Percentiles rank a stretch among this genome's conserved stretches.
phyloP scores from a whole-genome alignment of 2,888 invertebrate species.

The Aporophyla lueneburgensis region DNA sequence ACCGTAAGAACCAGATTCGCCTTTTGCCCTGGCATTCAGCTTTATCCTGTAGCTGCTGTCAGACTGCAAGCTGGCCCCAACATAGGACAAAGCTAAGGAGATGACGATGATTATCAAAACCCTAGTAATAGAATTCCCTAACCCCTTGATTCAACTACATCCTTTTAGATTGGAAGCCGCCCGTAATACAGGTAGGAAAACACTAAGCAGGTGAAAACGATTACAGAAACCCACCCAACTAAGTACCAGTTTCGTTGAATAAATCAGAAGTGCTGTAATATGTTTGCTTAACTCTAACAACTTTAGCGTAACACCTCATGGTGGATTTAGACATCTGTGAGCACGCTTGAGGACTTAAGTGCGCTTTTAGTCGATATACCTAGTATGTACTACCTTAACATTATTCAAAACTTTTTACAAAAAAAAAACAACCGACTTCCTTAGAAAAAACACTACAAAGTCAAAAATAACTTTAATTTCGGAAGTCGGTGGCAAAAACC shows the following conservation, averaged over 20 bases:
- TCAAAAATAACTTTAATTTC: too few species aligned
- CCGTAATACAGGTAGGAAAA: background rate
- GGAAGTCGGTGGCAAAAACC: too few species aligned
- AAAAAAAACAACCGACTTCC: too few species aligned
- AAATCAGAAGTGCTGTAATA: slow-evolving; percentile 15
- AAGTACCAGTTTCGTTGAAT: background rate
- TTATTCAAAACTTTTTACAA: too few species aligned
- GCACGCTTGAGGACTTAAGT: slow-evolving; percentile 2
- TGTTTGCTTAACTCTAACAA: slow-evolving; percentile 12
- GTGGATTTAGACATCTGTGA: slow-evolving; percentile 40
- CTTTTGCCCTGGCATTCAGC: too few species aligned
- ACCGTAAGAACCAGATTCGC: background rate
- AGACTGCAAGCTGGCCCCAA: background rate
- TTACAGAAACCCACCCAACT: background rate
- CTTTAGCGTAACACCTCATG: slow-evolving; percentile 27
- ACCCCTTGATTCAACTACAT: too few species aligned
- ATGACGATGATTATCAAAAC: background rate
- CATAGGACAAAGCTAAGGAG: background rate
- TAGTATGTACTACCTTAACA: background rate
- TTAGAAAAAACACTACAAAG: too few species aligned
- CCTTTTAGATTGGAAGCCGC: too few species aligned
- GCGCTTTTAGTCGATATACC: slow-evolving; percentile 2
- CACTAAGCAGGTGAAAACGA: background rate
- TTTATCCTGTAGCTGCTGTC: background rate
- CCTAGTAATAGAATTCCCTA: background rate